Conservation (phyloP, 1,140 invertebrate genomes). For the Hypsibius dujardini region DNA sequence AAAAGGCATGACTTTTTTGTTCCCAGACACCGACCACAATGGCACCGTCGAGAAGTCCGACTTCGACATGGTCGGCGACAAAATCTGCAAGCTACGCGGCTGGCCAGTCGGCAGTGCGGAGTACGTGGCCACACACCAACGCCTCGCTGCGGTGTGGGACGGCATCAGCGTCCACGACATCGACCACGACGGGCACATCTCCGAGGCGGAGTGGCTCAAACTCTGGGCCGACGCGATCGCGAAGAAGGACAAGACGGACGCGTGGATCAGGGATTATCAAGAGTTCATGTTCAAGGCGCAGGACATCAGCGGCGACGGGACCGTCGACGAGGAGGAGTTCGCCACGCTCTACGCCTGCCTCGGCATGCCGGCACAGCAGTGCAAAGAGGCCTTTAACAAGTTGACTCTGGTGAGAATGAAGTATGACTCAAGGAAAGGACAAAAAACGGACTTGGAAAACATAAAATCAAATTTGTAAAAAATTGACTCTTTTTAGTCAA, state of each 20-base stretch:
- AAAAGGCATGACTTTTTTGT: slow-evolving; percentile 22
- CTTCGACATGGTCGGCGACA: slow-evolving; percentile 46
- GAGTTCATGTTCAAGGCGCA: slow-evolving; percentile 71
- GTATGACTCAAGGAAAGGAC: no score
- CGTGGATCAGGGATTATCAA: slow-evolving; percentile 58
- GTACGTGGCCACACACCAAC: slow-evolving; percentile 50
- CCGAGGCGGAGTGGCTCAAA: slow-evolving; percentile 57
- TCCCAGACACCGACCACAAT: slow-evolving; percentile 60
- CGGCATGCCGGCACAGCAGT: slow-evolving; percentile 50
- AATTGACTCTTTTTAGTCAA: no score
- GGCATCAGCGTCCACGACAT: slow-evolving; percentile 57
- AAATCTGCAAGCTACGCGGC: slow-evolving; percentile 56
- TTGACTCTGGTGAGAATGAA: slow-evolving; percentile 47
- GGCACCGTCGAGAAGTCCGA: slow-evolving; percentile 65
- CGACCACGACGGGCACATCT: slow-evolving; percentile 58
- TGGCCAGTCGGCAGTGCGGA: slow-evolving; percentile 52
- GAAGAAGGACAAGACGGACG: slow-evolving; percentile 44
- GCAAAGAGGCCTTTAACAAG: slow-evolving; percentile 55
- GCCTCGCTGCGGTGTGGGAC: slow-evolving; percentile 65
- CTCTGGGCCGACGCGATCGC: slow-evolving; percentile 54
- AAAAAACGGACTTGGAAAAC: no score
- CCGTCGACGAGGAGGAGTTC: slow-evolving; percentile 61
- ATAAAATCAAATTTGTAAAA: no score
- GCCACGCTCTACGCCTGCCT: slow-evolving; percentile 59
- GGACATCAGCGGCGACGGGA: slow-evolving; percentile 53